These are phyloP conservation scores for Nebria salina DNA, from an alignment of 2,888 invertebrate species.

Conservation along the genomic window DNA sequence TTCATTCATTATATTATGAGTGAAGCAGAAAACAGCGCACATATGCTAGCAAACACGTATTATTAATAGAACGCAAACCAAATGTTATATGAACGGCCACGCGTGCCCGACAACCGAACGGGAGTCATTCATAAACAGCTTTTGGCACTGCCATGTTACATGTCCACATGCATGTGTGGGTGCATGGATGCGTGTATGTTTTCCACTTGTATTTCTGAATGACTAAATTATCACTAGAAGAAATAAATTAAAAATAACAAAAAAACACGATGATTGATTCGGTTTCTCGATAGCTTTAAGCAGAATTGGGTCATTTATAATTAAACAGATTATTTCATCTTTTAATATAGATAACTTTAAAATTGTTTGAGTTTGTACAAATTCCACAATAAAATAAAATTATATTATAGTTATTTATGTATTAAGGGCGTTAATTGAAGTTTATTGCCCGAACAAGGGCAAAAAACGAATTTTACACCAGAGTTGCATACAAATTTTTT, in stretches of 20 bases:
- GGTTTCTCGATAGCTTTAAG: not conserved
- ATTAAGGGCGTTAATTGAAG: too few relatives aligned
- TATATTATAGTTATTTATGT: too few relatives aligned
- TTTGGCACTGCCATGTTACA: constrained; percentile 14
- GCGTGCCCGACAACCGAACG: constrained; percentile 2
- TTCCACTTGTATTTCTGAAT: constrained; percentile 20
- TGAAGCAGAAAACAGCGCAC: not conserved
- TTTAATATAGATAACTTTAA: not conserved
- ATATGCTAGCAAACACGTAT: not conserved
- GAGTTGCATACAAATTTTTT: too few relatives aligned
- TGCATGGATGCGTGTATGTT: not conserved
- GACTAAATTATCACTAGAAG: constrained; percentile 5
- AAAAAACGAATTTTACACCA: too few relatives aligned
- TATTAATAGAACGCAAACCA: constrained; percentile 11
- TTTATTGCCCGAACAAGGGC: too few relatives aligned
- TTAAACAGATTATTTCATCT: not conserved
- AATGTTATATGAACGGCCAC: not conserved
- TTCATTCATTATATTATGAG: constrained; percentile 13
- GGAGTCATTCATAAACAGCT: constrained; percentile 19
- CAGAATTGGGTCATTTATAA: not conserved
- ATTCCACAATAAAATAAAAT: not conserved
- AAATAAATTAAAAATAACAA: not conserved
- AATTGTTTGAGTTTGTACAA: not conserved
- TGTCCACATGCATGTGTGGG: not conserved
- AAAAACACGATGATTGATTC: not conserved